A percentile compares a stretch with the other conserved stretches of the same genome.
phyloP scores from a whole-genome alignment of 2,888 invertebrate genomes.

The Laspeyria flexula region DNA sequence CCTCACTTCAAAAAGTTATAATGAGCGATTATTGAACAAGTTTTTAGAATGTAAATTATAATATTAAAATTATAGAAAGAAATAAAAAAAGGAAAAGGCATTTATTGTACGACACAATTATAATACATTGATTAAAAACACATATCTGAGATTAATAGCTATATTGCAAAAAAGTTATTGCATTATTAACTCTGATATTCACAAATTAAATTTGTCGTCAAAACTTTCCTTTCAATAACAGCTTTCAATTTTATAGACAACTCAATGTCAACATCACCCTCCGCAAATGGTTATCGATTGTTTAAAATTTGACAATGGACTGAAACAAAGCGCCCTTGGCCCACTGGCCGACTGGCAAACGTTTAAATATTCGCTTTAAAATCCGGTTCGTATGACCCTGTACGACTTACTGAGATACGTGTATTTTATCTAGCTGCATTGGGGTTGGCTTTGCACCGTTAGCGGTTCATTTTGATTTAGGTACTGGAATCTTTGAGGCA shows the following conservation, averaged over 20 bases:
- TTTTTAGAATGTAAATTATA: too few relatives aligned
- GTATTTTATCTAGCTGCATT: constrained; percentile 5
- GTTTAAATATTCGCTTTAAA: constrained; percentile 25
- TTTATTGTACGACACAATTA: too few relatives aligned
- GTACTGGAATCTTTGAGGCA: too few relatives aligned
- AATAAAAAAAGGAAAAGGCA: too few relatives aligned
- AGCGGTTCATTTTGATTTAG: background rate
- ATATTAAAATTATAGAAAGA: too few relatives aligned
- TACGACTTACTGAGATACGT: background rate
- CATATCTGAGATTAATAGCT: too few relatives aligned
- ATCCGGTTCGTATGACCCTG: constrained; percentile 7
- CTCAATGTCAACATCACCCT: background rate
- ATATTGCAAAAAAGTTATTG: too few relatives aligned
- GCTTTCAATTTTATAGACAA: background rate
- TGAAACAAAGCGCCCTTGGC: constrained; percentile 35
- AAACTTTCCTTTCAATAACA: background rate
- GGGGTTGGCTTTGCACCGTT: background rate
- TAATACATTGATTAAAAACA: too few relatives aligned
- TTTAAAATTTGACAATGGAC: constrained; percentile 40
- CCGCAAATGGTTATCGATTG: constrained; percentile 10
- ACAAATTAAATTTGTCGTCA: too few relatives aligned
- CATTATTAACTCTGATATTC: too few relatives aligned
- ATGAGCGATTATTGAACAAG: too few relatives aligned
- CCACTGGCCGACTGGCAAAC: constrained; percentile 30
- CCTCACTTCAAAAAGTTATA: too few relatives aligned